Evolutionary conservation across 2,113 vertebrate genomes (phyloP).

Genomic region (Circaetus gallicus): DNA sequence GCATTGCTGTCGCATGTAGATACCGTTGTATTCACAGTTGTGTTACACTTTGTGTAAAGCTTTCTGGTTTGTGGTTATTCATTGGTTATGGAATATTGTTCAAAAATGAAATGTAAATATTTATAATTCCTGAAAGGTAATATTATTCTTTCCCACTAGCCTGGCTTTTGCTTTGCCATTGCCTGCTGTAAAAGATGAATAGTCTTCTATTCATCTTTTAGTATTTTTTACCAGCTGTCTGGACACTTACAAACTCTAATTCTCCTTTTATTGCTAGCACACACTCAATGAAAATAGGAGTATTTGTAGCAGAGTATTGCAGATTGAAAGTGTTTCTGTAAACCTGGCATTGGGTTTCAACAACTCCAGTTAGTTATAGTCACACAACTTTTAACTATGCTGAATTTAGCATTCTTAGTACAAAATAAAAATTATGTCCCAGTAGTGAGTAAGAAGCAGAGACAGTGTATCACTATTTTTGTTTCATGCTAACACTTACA

Average conservation of each 20-base stretch:
- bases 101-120: neutral
- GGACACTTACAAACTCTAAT: neutral
- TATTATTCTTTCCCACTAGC: neutral
- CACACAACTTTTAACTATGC: neutral
- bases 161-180: neutral
- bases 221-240: neutral
- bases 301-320: neutral
- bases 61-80: neutral
- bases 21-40: neutral
- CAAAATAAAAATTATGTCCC: neutral
- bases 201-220: neutral
- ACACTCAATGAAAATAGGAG: neutral
- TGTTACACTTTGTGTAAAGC: neutral
- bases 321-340: neutral
- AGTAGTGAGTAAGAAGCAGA: neutral
- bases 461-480: accelerated
- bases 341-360: neutral
- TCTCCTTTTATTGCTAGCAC: neutral
- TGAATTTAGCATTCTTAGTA: neutral
- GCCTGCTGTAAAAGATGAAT: neutral
- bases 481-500: neutral
- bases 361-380: neutral
- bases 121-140: neutral
- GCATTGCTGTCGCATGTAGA: neutral
- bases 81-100: neutral